Percentiles rank a stretch among this genome's conserved stretches.
These are phyloP conservation scores for Trissolcus brochymenae DNA, from an alignment of 2,888 invertebrate genomes.

Conservation along the genomic window DNA sequence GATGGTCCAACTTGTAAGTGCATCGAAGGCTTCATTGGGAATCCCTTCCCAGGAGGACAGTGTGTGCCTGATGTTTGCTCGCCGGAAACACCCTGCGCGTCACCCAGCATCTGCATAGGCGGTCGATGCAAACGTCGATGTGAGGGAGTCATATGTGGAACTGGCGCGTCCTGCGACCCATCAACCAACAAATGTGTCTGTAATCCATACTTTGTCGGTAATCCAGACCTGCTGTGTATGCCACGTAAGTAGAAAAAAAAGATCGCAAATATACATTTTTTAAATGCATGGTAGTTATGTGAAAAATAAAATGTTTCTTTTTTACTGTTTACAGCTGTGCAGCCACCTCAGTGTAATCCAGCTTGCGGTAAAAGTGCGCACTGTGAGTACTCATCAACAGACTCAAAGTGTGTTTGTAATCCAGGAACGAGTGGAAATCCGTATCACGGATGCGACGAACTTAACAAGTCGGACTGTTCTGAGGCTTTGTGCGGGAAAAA, in stretches of 20 bases:
- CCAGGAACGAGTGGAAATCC: conserved; percentile 91
- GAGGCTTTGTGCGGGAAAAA: conserved; percentile 85
- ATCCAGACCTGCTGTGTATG: conserved; percentile 92
- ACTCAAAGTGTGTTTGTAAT: conserved; percentile 89
- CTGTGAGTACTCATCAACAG: conserved; percentile 86
- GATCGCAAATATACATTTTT: not conserved
- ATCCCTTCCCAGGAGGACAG: conserved; percentile 93
- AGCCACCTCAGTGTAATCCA: conserved; percentile 88
- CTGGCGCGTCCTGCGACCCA: conserved; percentile 91
- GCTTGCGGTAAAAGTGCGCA: conserved; percentile 89
- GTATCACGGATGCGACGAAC: conserved; percentile 86
- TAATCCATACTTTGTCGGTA: conserved; percentile 91
- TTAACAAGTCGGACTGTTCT: conserved; percentile 84
- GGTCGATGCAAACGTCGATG: conserved; percentile 93
- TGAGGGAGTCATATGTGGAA: conserved; percentile 90
- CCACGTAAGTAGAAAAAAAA: conserved; percentile 83
- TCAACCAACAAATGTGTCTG: conserved; percentile 90
- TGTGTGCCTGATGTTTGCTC: conserved; percentile 91
- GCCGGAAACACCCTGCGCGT: conserved; percentile 84
- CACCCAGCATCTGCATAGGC: conserved; percentile 88
- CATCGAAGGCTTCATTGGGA: conserved; percentile 89
- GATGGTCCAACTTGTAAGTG: conserved; percentile 93
- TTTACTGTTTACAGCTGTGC: conserved; percentile 80
- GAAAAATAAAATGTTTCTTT: not conserved
- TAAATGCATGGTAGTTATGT: not conserved